Conservation (phyloP, 2,797 vertebrate genomes). For the Morelia viridis region DNA sequence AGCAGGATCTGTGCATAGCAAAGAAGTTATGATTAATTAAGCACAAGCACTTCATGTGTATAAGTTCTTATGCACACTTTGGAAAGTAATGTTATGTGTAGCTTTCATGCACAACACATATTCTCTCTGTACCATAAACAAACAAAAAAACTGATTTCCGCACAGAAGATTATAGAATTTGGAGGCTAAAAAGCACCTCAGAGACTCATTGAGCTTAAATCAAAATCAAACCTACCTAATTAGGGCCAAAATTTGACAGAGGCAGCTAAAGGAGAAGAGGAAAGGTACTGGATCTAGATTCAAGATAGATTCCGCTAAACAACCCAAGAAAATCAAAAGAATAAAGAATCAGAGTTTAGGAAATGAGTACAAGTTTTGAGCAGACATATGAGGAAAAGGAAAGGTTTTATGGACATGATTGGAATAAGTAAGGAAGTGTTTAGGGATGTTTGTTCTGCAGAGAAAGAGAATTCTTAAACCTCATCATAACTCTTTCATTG, state of each 20-base stretch:
- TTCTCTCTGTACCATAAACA: not conserved
- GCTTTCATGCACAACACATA: not conserved
- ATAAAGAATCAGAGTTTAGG: not conserved
- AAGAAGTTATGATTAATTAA: not conserved
- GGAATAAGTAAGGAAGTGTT: not conserved
- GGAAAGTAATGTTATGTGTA: not conserved
- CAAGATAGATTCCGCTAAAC: not conserved
- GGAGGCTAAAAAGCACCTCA: not conserved
- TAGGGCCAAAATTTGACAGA: not conserved
- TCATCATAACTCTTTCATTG: not conserved
- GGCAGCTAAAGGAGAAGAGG: not conserved
- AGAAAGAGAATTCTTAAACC: not conserved
- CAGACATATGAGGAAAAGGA: not conserved
- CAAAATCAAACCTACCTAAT: not conserved
- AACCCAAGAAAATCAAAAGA: not conserved
- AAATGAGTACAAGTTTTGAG: not conserved
- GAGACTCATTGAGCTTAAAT: not conserved
- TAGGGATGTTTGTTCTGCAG: not conserved
- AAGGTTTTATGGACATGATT: not conserved
- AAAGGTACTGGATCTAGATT: not conserved
- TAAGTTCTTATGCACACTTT: not conserved
- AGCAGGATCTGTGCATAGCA: not conserved
- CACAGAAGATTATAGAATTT: too few relatives aligned
- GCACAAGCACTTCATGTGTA: not conserved
- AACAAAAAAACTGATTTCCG: too few relatives aligned